These are phyloP conservation scores for Erythrolamprus reginae DNA, from an alignment of 2,113 vertebrate genomes.

Conservation along the genomic window DNA sequence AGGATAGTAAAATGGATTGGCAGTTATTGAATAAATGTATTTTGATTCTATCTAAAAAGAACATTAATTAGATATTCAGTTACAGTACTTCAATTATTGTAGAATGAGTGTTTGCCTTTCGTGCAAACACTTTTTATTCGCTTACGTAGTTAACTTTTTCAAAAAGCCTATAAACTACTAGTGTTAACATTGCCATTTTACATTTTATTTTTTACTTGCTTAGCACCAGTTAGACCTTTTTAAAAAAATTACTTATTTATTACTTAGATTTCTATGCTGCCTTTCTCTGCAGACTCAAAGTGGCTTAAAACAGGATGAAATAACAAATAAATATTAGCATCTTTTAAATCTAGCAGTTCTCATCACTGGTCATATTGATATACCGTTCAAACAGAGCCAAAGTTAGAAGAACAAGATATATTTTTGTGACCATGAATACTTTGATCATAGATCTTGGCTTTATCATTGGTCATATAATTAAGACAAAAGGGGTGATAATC, in stretches of 20 bases:
- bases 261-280: no score
- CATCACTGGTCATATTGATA: not conserved
- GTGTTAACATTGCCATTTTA: not conserved
- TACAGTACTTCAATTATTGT: constrained; percentile 4
- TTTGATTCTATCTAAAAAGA: constrained; percentile 4
- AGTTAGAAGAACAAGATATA: not conserved
- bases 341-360: not conserved
- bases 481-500: not conserved
- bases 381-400: not conserved
- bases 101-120: not conserved
- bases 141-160: not conserved
- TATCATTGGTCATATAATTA: not conserved
- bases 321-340: not conserved
- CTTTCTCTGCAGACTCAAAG: no score
- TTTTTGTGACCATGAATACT: not conserved
- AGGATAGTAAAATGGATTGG: constrained; percentile 6
- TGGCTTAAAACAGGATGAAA: no score
- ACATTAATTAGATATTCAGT: constrained; percentile 30
- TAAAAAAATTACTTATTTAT: no score
- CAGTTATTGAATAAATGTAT: constrained; percentile 4
- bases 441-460: not conserved
- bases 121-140: not conserved
- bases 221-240: not conserved
- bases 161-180: not conserved
- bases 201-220: not conserved